Percentiles rank a stretch among this genome's conserved stretches.
phyloP scores from a whole-genome alignment of 2,888 invertebrate genomes.

The Parochlus steinenii region DNA sequence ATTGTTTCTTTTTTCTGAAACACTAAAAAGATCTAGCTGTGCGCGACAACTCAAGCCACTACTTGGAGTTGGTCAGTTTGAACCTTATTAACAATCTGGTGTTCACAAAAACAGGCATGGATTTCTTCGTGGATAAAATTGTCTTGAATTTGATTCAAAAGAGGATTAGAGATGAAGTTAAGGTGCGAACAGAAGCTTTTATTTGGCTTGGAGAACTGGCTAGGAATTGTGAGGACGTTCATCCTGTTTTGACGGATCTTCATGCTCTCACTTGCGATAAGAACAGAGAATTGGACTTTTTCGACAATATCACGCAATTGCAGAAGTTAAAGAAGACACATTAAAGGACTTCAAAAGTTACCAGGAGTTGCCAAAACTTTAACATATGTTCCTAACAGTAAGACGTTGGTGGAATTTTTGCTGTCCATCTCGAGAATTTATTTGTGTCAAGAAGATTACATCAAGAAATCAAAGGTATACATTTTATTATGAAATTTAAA shows the following conservation, averaged over 20 bases:
- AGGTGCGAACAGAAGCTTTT: slow-evolving; percentile 62
- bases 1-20: slow-evolving; percentile 61
- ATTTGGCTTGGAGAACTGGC: slow-evolving; percentile 59
- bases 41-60: slow-evolving; percentile 57
- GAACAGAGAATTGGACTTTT: slow-evolving; percentile 84
- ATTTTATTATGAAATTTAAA: no score
- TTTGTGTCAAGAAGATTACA: slow-evolving; percentile 58
- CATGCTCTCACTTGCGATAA: slow-evolving; percentile 45
- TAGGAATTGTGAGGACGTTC: slow-evolving; percentile 49
- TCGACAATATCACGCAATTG: slow-evolving; percentile 78
- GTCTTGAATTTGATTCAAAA: slow-evolving; percentile 54
- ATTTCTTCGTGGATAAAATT: slow-evolving; percentile 53
- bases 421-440: slow-evolving; percentile 69
- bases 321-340: slow-evolving; percentile 75
- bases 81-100: slow-evolving; percentile 40
- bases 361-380: slow-evolving; percentile 45
- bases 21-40: slow-evolving; percentile 72
- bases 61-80: slow-evolving; percentile 51
- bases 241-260: slow-evolving; percentile 55
- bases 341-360: slow-evolving; percentile 64
- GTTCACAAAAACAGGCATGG: slow-evolving; percentile 36
- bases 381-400: slow-evolving; percentile 41
- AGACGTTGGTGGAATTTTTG: slow-evolving; percentile 68
- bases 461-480: slow-evolving; percentile 63
- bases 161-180: slow-evolving; percentile 54